Conservation (phyloP, 2,113 vertebrate genomes). For the Pteropus alecto region DNA sequence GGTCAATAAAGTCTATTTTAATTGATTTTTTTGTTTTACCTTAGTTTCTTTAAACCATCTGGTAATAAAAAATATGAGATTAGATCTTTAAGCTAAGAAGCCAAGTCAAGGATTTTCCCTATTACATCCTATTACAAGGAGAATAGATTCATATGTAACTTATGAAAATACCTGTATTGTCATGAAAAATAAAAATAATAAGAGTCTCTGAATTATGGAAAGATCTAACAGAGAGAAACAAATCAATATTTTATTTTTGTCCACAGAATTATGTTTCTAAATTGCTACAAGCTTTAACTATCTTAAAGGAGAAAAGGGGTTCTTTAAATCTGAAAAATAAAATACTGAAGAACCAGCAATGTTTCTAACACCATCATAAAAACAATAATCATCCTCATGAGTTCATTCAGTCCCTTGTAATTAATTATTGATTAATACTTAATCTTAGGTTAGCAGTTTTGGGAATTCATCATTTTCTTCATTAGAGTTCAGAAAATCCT, state of each 20-base stretch:
- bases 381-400: background rate
- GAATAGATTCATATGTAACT: background rate
- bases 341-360: background rate
- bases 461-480: background rate
- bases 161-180: background rate
- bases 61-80: background rate
- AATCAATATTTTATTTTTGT: background rate
- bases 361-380: background rate
- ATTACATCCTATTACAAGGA: background rate
- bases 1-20: background rate
- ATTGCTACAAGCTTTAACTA: background rate
- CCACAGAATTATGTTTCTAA: background rate
- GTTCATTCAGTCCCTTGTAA: background rate
- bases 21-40: background rate
- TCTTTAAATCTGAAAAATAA: background rate
- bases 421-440: background rate
- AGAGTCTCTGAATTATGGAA: background rate
- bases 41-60: background rate
- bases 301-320: background rate
- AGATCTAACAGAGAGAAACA: background rate
- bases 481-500: background rate
- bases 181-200: background rate
- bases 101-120: background rate
- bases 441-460: background rate
- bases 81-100: background rate